Conservation (phyloP, 1,140 invertebrate species). For the Drosophila asahinai region DNA sequence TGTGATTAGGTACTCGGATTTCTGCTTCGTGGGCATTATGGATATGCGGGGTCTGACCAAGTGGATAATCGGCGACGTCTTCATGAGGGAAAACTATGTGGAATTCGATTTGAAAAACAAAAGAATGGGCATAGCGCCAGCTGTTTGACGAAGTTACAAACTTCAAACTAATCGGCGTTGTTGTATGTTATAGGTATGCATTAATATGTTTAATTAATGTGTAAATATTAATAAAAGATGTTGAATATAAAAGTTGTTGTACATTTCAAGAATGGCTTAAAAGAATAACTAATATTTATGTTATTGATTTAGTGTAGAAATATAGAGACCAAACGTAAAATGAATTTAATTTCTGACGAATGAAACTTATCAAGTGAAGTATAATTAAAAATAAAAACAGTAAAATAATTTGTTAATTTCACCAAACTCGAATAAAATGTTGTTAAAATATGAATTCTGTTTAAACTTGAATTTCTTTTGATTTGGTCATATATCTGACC, state of each 20-base stretch:
- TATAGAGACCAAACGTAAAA: background rate
- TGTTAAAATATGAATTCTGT: slow-evolving; percentile 5
- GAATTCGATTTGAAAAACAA: slow-evolving; percentile 89
- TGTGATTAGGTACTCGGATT: slow-evolving; percentile 15
- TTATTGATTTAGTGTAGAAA: slow-evolving; percentile 1
- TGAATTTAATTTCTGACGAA: background rate
- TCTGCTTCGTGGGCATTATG: slow-evolving; percentile 35
- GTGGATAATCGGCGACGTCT: slow-evolving; percentile 86
- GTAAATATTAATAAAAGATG: background rate
- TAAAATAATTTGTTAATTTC: background rate
- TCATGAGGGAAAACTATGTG: slow-evolving; percentile 89
- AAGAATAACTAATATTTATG: background rate
- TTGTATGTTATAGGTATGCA: background rate
- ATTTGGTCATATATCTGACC: background rate
- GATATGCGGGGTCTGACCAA: slow-evolving; percentile 33
- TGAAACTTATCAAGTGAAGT: no score
- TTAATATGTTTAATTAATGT: background rate
- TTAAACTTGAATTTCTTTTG: background rate
- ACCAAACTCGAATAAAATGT: background rate
- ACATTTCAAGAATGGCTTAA: background rate
- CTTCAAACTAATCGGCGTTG: no score
- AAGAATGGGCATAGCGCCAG: slow-evolving; percentile 87
- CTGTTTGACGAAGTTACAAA: background rate
- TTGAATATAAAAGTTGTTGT: background rate
- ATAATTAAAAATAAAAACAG: no score